Evolutionary conservation across 2,113 vertebrate genomes (phyloP), one percentile per base, ranked within the genome.

Genomic region (Ciconia maguari): DNA sequence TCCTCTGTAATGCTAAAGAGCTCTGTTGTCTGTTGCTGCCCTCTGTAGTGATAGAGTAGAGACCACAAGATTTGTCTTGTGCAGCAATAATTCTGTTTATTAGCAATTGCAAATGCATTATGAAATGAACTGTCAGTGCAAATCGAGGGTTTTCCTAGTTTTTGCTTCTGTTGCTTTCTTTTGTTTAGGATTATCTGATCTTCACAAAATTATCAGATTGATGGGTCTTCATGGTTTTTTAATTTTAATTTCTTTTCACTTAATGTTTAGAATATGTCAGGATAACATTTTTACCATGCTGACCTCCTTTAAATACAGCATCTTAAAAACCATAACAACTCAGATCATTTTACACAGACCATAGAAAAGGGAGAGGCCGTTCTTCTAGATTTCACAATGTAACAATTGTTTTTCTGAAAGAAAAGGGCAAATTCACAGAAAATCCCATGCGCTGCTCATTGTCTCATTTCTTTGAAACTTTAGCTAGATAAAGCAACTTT

Each of bases 11-110:
- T 81, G 89, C 92, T 90, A 44, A 97, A 82, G 94, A 97, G 86
- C 98, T 98, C 93, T 94, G 97, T 61, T 98, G 98, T 98, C 98
- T 98, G 97, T 62, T 98, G 98, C 98, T 98, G 98, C 98, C 98
- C 98, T 98, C 98, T 98, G 98, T 98, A 98, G 98, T 98, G 98
- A 96, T 85, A 94, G 96, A 94, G 90, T 24, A 96, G 97, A 96
- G 98, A 97, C 93, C 97, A 98, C 97, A 98, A 65, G 83, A 94
- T 41, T 95, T 90, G 83, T 93, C 82, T 16, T 16, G 91, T 1
- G 54, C 83, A 36, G 79, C 80, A n/a, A n/a, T 84, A 89, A 81
- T 83, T 64, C 83, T 85, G 46, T 52, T 88, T 94, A 90, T 54
- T 91, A 66, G 46, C 62, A 34, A 7, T 3, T 8, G 60, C 7